Base-by-base conservation (phyloP, 2,797 vertebrate species). In the Tenualosa ilisha region DNA sequence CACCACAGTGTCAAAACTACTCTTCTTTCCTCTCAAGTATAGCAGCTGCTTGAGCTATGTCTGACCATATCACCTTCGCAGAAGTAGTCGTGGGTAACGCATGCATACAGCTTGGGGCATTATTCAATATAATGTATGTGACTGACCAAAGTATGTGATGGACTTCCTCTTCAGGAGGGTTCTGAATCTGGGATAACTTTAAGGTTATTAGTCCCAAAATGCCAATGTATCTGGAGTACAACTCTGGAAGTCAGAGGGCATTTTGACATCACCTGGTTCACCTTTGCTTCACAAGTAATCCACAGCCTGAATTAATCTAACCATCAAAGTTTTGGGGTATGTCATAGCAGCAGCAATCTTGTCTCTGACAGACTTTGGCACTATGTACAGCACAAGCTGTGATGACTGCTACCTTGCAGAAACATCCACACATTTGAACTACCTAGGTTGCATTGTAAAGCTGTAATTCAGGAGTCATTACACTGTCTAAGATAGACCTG, bases 341-440 rank as follows among this genome's bases (percentile, higher is more conserved):
- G 91, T 95, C 94, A 95, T 91, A 11, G 75, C 87, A 95, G 93
- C 93, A 56, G 7, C 0, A 4, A 54, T 92, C 93, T 94, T 95
- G 95, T 95, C 93, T 61, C 87, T 91, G 89, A 91, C 90, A 93
- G 91, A 93, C 92, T 93, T 91, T 92, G 92, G 89, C 90, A 92
- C 88, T 82, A 86, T 85, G 86, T 88, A 83, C 54, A 68, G 26
- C 40, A 37, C 26, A 40, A 15, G 65, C 37, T 17, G 13, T 17
- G 65, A 37, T 13, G 12, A 72, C 31, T 37, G 26, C 31, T 72
- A 12, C 13, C 31, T 17, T 31, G 31, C 65, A 40, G 13, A 72
- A 17, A 37, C 26, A 72, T 17, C 31, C 13, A 37, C 65, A 40
- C 12, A 63, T 63, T 63, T 1, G 3, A 72, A 63, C 1, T 2